phyloP scores from a whole-genome alignment of 1,140 invertebrate genomes.

The Diplogasteroides magnus region DNA sequence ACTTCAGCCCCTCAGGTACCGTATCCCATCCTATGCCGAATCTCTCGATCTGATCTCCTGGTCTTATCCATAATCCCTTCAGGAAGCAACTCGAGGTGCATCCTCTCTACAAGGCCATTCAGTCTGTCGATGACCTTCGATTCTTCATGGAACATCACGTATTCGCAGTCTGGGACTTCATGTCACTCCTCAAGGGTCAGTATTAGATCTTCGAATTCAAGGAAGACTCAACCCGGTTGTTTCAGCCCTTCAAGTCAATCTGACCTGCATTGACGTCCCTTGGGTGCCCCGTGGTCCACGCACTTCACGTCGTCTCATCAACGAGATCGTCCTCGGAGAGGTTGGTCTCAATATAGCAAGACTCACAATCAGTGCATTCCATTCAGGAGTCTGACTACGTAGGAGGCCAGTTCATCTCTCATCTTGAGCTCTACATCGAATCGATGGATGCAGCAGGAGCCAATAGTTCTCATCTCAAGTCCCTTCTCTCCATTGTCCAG shows the following conservation, averaged over 20 bases:
- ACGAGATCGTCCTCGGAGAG: constrained; percentile 32
- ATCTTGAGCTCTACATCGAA: constrained; percentile 25
- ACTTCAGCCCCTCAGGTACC: constrained; percentile 15
- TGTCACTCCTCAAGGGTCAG: constrained; percentile 24
- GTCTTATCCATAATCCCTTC: neutral
- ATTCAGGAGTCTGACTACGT: constrained; percentile 21
- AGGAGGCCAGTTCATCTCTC: constrained; percentile 25
- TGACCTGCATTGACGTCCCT: constrained; percentile 25
- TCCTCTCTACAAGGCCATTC: constrained; percentile 20
- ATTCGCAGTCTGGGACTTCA: constrained; percentile 31
- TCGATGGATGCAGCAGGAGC: constrained; percentile 15
- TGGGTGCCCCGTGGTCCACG: constrained; percentile 17
- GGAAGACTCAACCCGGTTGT: neutral
- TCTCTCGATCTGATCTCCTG: neutral
- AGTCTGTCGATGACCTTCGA: constrained; percentile 19
- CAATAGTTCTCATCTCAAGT: neutral
- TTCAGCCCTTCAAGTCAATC: constrained; percentile 23
- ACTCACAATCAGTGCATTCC: too few relatives aligned
- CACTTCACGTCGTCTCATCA: constrained; percentile 18
- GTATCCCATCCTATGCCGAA: too few relatives aligned
- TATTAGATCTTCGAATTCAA: neutral
- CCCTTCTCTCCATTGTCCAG: neutral
- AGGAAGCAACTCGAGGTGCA: constrained; percentile 15
- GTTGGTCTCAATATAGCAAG: too few relatives aligned
- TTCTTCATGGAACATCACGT: constrained; percentile 31